Base-by-base conservation (phyloP, 2,797 vertebrate genomes). In the Denticeps clupeoides region DNA sequence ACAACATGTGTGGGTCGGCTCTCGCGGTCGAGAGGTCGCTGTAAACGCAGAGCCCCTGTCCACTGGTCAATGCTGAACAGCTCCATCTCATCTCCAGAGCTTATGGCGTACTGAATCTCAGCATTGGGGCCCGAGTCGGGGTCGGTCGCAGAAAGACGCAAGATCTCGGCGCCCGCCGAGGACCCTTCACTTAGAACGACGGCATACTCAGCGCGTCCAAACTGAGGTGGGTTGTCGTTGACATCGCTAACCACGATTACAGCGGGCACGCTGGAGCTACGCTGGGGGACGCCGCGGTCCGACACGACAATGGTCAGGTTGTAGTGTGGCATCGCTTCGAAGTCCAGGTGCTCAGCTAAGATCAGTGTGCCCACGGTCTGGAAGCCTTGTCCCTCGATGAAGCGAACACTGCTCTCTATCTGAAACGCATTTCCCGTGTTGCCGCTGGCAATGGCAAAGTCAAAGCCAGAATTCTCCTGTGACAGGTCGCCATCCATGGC, bases 301-400 rank as follows among this genome's bases (percentile, higher is more conserved):
- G 90, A 89, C 3, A 91, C 93, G 0, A 88, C 84, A 51, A 99
- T 83, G 0, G 88, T 95, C 47, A 99, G 79, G 59, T 97, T 99
- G 71, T 99, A 98, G 13, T 79, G 59, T 0, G 85, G 63, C 47
- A 82, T 78, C 8, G 75, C 74, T 76, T 99, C 95, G 4, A 97
- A 99, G 69, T 99, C 95, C 16, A 98, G 77, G 7, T 67, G 58
- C 49, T 97, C 92, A 0, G 87, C 87, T 19, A 99, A 65, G 26
- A 99, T 83, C 21, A 99, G 72, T 3, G 82, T 89, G 1, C 91
- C 91, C 26, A 89, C 82, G 0, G 75, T 87, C 63, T 77, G 84
- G 57, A 90, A 89, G 33, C 84, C 82, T 3, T 77, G 85, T 0
- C 87, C 87, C 49, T 89, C 79, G 2, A 77, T 69, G 67, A 87